These are phyloP conservation scores for Nyctalus aviator DNA, from an alignment of 2,797 vertebrate species.

Conservation along the genomic window DNA sequence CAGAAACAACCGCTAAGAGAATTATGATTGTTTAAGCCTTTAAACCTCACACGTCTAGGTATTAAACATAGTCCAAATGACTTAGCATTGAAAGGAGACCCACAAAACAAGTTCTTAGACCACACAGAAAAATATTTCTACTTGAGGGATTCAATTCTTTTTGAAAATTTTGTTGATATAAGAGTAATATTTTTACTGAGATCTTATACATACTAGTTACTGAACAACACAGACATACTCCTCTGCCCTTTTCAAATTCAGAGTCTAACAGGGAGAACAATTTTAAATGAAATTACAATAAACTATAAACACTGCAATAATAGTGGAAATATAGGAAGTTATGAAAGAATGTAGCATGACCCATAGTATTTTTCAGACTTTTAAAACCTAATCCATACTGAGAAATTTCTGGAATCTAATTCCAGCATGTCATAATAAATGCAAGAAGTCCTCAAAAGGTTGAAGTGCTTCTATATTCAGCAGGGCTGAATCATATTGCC, in stretches of 20 bases:
- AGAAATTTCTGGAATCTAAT: neutral
- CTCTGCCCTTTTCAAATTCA: neutral
- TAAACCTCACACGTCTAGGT: neutral
- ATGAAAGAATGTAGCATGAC: neutral
- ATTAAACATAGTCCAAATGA: neutral
- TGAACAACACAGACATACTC: neutral
- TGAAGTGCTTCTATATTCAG: too few species aligned
- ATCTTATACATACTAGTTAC: neutral
- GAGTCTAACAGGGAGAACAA: neutral
- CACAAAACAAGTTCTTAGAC: constrained; percentile 8
- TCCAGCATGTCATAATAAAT: too few species aligned
- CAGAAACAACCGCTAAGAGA: constrained; percentile 24
- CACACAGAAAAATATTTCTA: neutral
- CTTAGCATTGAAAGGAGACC: neutral
- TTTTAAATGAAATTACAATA: neutral
- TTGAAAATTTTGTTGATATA: neutral
- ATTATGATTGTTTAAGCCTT: neutral
- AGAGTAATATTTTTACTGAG: neutral
- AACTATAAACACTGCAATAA: neutral
- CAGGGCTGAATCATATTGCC: too few species aligned
- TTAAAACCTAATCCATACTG: neutral
- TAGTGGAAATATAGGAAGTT: neutral
- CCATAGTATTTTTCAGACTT: neutral
- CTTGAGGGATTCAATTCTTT: neutral
- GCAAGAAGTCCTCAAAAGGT: too few species aligned